Percentiles rank a stretch among this genome's conserved stretches.
Conservation (phyloP, 2,797 vertebrate species). For the Leptatherina wallacei region DNA sequence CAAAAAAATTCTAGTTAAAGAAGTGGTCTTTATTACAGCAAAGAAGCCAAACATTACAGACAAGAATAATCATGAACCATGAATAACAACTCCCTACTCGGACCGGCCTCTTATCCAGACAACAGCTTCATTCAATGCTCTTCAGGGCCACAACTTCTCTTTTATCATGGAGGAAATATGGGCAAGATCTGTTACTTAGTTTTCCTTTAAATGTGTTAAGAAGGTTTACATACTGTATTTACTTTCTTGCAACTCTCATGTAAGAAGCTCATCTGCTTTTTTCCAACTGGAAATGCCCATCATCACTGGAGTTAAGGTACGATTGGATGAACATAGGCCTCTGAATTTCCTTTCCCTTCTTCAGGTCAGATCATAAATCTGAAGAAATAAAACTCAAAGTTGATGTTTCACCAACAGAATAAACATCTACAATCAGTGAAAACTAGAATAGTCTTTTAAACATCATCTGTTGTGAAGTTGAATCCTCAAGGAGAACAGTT, state of each 20-base stretch:
- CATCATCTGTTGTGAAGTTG: constrained; percentile 42
- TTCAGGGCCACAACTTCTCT: constrained; percentile 48
- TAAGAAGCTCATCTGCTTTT: constrained; percentile 5
- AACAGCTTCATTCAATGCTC: constrained; percentile 50
- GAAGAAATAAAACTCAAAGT: constrained; percentile 41
- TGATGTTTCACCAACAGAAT: constrained; percentile 39
- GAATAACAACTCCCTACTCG: constrained; percentile 60
- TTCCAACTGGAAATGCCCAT: constrained; percentile 2
- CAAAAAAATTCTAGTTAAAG: constrained; percentile 63
- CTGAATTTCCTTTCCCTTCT: constrained; percentile 30
- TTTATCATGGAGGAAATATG: constrained; percentile 17
- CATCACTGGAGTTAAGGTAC: neutral
- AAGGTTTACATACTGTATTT: constrained; percentile 3
- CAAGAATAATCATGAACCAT: constrained; percentile 78
- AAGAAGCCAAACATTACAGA: constrained; percentile 84
- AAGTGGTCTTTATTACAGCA: constrained; percentile 82
- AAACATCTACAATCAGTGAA: constrained; percentile 38
- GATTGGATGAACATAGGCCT: constrained; percentile 13
- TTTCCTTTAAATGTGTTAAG: constrained; percentile 13
- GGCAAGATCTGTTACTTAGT: constrained; percentile 19
- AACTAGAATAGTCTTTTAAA: constrained; percentile 40
- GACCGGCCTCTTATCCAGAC: constrained; percentile 59
- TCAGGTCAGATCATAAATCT: constrained; percentile 47
- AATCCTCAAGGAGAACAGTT: constrained; percentile 60
- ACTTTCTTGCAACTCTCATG: constrained; percentile 22